Percentiles rank a stretch among this genome's conserved stretches.
These are phyloP conservation scores for Acanthosepion lycidas DNA, from an alignment of 2,888 invertebrate genomes.

Conservation along the genomic window DNA sequence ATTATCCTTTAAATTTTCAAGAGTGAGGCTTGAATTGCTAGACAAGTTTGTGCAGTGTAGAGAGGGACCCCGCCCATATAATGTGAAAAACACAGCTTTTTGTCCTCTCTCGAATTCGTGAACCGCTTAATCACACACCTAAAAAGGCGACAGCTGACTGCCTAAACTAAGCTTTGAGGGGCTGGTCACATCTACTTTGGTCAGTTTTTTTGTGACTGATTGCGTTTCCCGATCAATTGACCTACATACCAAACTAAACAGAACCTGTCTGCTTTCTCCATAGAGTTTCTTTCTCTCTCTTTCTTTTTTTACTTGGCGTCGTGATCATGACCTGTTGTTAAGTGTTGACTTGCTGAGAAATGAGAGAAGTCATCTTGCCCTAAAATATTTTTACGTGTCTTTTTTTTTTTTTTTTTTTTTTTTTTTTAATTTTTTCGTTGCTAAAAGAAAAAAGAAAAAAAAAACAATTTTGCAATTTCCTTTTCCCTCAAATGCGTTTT, in stretches of 20 bases:
- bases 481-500: no score
- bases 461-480: no score
- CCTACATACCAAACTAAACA: slow-evolving; percentile 33
- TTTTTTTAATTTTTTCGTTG: no score
- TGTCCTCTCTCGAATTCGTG: no score
- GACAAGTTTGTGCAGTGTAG: neutral
- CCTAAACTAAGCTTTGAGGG: neutral
- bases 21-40: neutral
- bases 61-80: neutral
- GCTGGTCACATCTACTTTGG: neutral
- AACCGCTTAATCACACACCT: neutral
- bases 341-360: neutral
- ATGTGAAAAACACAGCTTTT: neutral
- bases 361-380: neutral
- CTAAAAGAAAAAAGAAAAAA: no score
- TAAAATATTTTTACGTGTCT: neutral
- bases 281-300: neutral
- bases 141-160: neutral
- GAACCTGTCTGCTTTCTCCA: neutral
- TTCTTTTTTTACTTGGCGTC: neutral
- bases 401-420: no score
- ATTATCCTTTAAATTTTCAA: neutral
- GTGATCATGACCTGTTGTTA: neutral
- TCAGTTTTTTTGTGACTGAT: neutral
- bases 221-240: neutral